Evolutionary conservation across 2,888 invertebrate species (phyloP), one percentile per base, ranked within the genome.

Genomic region (Perizoma flavofasciatum): DNA sequence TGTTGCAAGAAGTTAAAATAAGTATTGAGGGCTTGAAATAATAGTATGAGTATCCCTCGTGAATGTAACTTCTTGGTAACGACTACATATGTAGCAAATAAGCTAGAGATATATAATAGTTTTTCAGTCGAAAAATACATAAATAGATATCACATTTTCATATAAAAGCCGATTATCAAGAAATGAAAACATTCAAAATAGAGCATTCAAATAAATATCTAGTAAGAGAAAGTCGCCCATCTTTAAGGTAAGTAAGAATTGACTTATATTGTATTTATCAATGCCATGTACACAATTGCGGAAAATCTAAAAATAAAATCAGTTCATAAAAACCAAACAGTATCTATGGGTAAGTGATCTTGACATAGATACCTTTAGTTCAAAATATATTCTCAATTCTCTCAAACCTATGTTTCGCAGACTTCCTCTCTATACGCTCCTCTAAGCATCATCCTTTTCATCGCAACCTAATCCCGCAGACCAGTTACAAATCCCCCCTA

Each of bases 401-500:
- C 33, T 41, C 6, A 49, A 11, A 32, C 6, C 40, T 35, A 45
- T 48, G 47, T 41, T 54, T 55, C 48, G 54, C 41, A 49, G 51
- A 55, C 55, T 48, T 5, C 22, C 7, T 5, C 7, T 7, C 6
- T 7, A 5, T 37, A 37, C 22, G 22, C 22, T 45, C 48, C 69
- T 44, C 44, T 49, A 56, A 44, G 59, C 47, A 44, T 88, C 48
- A 45, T 88, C 88, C 59, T 87, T 88, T 69, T 96, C 95, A 65
- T 94, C 94, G 76, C 97, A 97, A 0, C 96, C 96, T 10, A 96
- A 89, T 1, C 96, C 97, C 0, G 96, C 95, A 0, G 96, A 95
- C 97, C 97, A 97, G 86, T 97, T 97, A 82, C 98, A 98, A 71
- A 97, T 97, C 32, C 97, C 97, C 5, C 97, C 97, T 1, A 97